phyloP scores from a whole-genome alignment of 2,797 vertebrate species.

The Xenops minutus region DNA sequence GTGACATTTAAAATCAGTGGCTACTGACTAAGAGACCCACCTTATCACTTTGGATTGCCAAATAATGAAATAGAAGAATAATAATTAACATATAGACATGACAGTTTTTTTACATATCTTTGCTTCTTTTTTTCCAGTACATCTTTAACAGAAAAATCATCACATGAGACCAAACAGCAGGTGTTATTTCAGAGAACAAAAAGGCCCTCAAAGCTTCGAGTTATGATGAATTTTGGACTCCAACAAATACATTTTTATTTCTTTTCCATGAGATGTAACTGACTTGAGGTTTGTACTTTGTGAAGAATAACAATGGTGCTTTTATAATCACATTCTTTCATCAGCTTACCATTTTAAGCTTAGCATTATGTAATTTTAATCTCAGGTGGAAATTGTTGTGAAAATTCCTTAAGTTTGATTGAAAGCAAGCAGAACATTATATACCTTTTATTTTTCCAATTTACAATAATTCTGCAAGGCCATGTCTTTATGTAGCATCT shows the following conservation, averaged over 20 bases:
- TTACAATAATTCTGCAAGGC: not conserved
- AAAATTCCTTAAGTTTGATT: not conserved
- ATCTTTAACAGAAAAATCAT: not conserved
- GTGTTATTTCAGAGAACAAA: not conserved
- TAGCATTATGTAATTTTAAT: not conserved
- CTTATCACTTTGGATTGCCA: not conserved
- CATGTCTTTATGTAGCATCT: not conserved
- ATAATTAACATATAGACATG: not conserved
- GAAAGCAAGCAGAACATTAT: not conserved
- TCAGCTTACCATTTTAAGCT: not conserved
- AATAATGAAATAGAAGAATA: not conserved
- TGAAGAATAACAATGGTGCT: not conserved
- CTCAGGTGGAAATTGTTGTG: not conserved
- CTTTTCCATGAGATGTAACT: not conserved
- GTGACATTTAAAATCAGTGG: not conserved
- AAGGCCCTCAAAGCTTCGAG: not conserved
- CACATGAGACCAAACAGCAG: not conserved
- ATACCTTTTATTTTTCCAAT: not conserved
- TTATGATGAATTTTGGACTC: not conserved
- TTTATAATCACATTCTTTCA: not conserved
- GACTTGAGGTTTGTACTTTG: not conserved
- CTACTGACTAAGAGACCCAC: not conserved
- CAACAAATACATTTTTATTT: not conserved
- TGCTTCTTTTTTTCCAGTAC: not conserved
- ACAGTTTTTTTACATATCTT: not conserved